phyloP scores from a whole-genome alignment of 2,888 invertebrate species.

The Tetragonisca angustula region DNA sequence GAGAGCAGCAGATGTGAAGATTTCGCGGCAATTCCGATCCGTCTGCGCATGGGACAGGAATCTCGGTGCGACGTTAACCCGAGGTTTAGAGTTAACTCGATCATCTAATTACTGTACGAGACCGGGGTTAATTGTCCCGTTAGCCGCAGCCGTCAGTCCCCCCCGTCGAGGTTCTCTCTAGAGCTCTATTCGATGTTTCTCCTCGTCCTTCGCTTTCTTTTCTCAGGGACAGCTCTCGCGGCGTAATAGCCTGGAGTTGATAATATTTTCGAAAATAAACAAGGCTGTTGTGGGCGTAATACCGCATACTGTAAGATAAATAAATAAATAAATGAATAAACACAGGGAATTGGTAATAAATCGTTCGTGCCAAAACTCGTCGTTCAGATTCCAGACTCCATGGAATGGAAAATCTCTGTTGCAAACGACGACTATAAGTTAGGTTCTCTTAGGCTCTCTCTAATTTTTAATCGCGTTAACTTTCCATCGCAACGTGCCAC shows the following conservation, averaged over 20 bases:
- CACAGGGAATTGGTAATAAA: background rate
- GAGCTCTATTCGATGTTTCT: background rate
- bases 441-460: background rate
- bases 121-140: slow-evolving; percentile 81
- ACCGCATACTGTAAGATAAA: slow-evolving; percentile 17
- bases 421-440: background rate
- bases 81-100: slow-evolving; percentile 80
- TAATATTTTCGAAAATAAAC: slow-evolving; percentile 53
- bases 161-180: slow-evolving; percentile 16
- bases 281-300: too few relatives aligned
- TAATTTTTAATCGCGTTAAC: background rate
- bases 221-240: background rate
- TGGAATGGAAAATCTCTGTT: background rate
- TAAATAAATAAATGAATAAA: background rate
- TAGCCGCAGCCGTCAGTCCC: slow-evolving; percentile 68
- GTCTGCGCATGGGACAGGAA: slow-evolving; percentile 48
- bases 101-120: slow-evolving; percentile 79
- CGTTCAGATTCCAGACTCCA: too few relatives aligned
- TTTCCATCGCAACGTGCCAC: too few relatives aligned
- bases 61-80: slow-evolving; percentile 74
- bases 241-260: slow-evolving; percentile 1
- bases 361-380: background rate
- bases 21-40: slow-evolving; percentile 39
- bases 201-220: slow-evolving; percentile 1
- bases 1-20: background rate